Evolutionary conservation across 2,888 invertebrate species (phyloP).

Genomic region (Ectemnius lituratus): DNA sequence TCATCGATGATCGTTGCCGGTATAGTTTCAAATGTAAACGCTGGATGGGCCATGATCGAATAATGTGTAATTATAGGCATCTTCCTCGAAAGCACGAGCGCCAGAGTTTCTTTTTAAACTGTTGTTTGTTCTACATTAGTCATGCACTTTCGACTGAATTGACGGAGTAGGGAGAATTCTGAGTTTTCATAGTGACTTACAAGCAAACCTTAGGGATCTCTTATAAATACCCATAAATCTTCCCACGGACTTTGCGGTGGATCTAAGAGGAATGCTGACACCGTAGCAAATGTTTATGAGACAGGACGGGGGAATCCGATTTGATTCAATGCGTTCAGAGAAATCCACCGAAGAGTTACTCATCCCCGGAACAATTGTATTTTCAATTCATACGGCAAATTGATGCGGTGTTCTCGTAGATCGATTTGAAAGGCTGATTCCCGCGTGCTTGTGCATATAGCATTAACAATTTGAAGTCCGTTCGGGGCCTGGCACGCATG

Average conservation of each 20-base stretch:
- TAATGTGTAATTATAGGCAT: background rate
- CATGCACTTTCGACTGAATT: background rate
- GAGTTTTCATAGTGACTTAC: too few relatives aligned
- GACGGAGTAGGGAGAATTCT: too few relatives aligned
- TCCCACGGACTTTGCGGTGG: background rate
- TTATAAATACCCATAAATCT: constrained; percentile 8
- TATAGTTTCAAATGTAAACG: too few relatives aligned
- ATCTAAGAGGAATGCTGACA: background rate
- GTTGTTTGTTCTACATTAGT: background rate
- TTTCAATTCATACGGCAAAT: too few relatives aligned
- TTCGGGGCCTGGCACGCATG: constrained; percentile 22
- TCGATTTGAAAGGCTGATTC: too few relatives aligned
- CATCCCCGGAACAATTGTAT: too few relatives aligned
- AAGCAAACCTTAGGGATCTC: background rate
- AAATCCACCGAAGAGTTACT: too few relatives aligned
- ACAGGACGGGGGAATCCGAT: background rate
- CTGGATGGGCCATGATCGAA: background rate
- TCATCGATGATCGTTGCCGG: too few relatives aligned
- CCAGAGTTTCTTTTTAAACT: background rate
- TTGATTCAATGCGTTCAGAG: background rate
- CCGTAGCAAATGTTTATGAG: background rate
- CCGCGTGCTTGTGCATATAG: constrained; percentile 12
- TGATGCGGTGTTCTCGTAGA: too few relatives aligned
- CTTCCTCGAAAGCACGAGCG: background rate
- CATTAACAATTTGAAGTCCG: constrained; percentile 44